A percentile compares a stretch with the other conserved stretches of the same genome.
phyloP scores from a whole-genome alignment of 1,140 invertebrate species.

The Solen grandis region DNA sequence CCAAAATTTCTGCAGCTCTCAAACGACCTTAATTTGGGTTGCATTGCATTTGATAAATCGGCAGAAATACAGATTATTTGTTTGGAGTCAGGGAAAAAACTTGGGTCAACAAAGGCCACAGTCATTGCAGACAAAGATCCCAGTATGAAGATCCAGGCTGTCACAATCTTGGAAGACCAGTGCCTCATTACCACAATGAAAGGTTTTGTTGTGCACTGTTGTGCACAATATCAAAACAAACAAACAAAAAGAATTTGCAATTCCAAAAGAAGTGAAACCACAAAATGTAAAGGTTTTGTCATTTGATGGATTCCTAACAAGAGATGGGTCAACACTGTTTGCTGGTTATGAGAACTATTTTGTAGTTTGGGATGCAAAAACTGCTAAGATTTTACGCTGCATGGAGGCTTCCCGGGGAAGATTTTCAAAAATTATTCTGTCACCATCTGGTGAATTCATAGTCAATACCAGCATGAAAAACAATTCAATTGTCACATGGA shows the following conservation, averaged over 20 bases:
- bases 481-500: constrained; percentile 60
- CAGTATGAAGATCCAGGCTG: constrained; percentile 24
- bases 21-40: constrained; percentile 17
- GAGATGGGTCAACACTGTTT: constrained; percentile 53
- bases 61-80: constrained; percentile 33
- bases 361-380: constrained; percentile 50
- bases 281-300: constrained; percentile 50
- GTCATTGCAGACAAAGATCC: constrained; percentile 20
- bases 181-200: constrained; percentile 52
- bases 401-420: constrained; percentile 55
- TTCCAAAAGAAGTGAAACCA: constrained; percentile 56
- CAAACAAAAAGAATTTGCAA: constrained; percentile 48
- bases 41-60: constrained; percentile 44
- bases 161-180: constrained; percentile 28
- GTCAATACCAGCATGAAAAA: constrained; percentile 53
- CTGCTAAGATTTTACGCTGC: constrained; percentile 25
- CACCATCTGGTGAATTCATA: constrained; percentile 51
- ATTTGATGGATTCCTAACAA: constrained; percentile 52
- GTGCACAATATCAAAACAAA: constrained; percentile 56
- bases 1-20: too few relatives aligned
- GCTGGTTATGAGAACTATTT: constrained; percentile 61
- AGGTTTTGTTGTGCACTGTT: constrained; percentile 53
- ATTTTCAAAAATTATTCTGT: constrained; percentile 30
- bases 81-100: constrained; percentile 42
- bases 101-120: constrained; percentile 45